These are phyloP conservation scores for Mamestra configurata DNA, from an alignment of 1,140 invertebrate species.

Conservation along the genomic window DNA sequence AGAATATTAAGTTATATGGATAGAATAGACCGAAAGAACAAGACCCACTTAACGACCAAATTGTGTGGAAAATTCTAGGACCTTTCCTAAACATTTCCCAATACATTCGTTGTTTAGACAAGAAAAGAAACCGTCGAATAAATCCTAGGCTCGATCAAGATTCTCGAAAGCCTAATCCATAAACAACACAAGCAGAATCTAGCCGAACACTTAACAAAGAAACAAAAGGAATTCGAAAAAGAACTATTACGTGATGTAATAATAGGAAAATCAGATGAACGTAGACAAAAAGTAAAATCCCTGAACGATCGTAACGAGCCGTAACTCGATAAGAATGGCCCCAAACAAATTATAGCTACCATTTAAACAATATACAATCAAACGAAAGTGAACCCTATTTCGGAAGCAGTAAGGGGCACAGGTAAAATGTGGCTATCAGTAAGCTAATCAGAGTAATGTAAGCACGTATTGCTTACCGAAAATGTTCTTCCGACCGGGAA, in stretches of 20 bases:
- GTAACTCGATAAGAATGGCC: constrained; percentile 58
- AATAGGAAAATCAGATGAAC: constrained; percentile 53
- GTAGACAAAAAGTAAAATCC: constrained; percentile 47
- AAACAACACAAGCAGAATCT: constrained; percentile 17
- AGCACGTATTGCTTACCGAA: not conserved
- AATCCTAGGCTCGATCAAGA: not conserved
- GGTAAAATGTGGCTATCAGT: not conserved
- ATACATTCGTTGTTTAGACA: not conserved
- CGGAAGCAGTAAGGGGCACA: not conserved
- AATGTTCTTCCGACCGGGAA: not conserved
- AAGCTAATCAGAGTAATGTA: not conserved
- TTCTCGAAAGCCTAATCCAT: not conserved
- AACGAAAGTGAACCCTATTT: not conserved
- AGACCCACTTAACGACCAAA: not conserved
- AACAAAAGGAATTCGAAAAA: constrained; percentile 45
- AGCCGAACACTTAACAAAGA: constrained; percentile 47
- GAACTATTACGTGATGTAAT: constrained; percentile 47
- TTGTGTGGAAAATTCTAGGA: not conserved
- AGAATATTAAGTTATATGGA: constrained; percentile 39
- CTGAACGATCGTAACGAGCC: constrained; percentile 52
- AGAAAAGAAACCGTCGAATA: not conserved
- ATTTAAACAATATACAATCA: not conserved
- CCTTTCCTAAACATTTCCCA: not conserved
- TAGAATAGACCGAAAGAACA: constrained; percentile 16
- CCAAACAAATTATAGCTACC: constrained; percentile 22